phyloP scores from a whole-genome alignment of 2,888 invertebrate genomes.

The Synanthedon tipuliformis region DNA sequence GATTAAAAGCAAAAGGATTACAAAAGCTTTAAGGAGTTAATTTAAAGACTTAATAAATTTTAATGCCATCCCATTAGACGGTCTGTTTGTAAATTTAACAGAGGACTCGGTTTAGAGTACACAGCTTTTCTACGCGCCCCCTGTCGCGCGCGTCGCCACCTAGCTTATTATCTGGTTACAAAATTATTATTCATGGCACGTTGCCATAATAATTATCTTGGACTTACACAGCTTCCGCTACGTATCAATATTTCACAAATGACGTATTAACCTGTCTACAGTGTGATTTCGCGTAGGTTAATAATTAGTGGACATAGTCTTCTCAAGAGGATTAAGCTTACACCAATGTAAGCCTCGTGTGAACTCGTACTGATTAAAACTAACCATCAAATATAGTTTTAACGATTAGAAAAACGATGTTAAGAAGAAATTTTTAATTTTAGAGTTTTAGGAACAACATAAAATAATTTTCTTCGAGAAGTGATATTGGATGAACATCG shows the following conservation, averaged over 20 bases:
- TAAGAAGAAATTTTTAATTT: too few species aligned
- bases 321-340: too few species aligned
- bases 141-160: slow-evolving; percentile 2
- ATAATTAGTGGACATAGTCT: too few species aligned
- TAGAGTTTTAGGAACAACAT: too few species aligned
- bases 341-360: too few species aligned
- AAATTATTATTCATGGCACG: slow-evolving; percentile 48
- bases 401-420: too few species aligned
- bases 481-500: too few species aligned
- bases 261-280: slow-evolving; percentile 10
- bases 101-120: slow-evolving; percentile 11
- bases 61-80: slow-evolving; percentile 27
- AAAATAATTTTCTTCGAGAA: too few species aligned
- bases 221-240: slow-evolving; percentile 19
- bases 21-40: slow-evolving; percentile 24
- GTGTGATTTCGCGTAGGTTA: not conserved
- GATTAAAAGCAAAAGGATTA: slow-evolving; percentile 1
- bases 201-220: slow-evolving; percentile 31
- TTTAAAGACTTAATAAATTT: slow-evolving; percentile 30
- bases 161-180: slow-evolving; percentile 27
- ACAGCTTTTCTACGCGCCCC: not conserved
- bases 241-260: slow-evolving; percentile 27
- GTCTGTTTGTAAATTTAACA: slow-evolving; percentile 22
- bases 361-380: too few species aligned
- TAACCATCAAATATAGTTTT: too few species aligned